Percentiles rank a stretch among this genome's conserved stretches.
These are phyloP conservation scores for Sicus ferrugineus DNA, from an alignment of 2,888 invertebrate species.

Conservation along the genomic window DNA sequence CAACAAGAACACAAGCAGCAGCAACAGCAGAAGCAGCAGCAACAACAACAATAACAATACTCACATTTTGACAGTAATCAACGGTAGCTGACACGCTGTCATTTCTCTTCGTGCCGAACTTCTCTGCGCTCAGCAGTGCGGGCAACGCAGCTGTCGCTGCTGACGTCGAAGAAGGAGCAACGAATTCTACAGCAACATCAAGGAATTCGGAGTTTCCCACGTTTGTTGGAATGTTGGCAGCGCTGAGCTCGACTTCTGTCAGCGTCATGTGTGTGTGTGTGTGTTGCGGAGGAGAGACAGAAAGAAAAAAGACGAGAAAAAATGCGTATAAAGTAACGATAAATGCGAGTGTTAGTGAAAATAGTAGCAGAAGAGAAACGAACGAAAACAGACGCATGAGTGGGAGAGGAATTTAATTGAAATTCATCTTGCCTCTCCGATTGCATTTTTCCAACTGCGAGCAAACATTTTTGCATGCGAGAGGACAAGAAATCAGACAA, in stretches of 20 bases:
- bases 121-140: neutral
- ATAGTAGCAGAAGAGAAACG: neutral
- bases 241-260: conserved; percentile 24
- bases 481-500: too few relatives aligned
- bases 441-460: conserved; percentile 2
- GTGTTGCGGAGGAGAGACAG: neutral
- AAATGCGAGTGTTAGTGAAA: neutral
- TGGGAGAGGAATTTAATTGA: neutral
- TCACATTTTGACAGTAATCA: conserved; percentile 54
- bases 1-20: too few relatives aligned
- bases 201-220: conserved; percentile 26
- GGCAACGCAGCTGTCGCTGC: too few relatives aligned
- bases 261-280: too few relatives aligned
- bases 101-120: conserved; percentile 22
- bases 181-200: conserved; percentile 33
- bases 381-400: neutral
- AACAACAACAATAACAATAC: conserved; percentile 21
- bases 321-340: neutral
- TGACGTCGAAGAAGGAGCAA: conserved; percentile 16
- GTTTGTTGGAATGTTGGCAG: conserved; percentile 38
- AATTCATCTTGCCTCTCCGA: neutral
- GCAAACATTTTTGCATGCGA: too few relatives aligned
- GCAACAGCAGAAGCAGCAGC: too few relatives aligned
- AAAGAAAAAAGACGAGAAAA: neutral
- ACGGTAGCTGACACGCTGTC: conserved; percentile 17